Base-by-base conservation (phyloP, 2,888 invertebrate genomes). In the Bellardia pandia region DNA sequence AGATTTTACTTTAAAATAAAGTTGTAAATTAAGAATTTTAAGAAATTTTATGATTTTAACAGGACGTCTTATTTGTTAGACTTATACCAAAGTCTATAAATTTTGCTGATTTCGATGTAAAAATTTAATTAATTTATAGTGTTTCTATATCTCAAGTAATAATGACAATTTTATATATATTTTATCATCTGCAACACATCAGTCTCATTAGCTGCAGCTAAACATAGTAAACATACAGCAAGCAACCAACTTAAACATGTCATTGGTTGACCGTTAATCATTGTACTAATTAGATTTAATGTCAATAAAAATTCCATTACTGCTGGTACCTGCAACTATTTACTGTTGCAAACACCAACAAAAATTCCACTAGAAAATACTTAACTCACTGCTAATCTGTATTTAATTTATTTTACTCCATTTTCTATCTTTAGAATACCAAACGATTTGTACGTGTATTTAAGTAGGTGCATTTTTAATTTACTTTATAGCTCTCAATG, bases 401-500 rank as follows among this genome's bases (percentile, higher is more conserved):
- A 64, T 72, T 64, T 80, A 72, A 80, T 72, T 80, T 72, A 80
- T 72, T 80, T 80, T 45, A 66, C 33, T 80, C 33, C 16, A 62
- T 80, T 72, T 72, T 8, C 33, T 42, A 53, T 62, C 48, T 33
- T 48, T 40, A 40, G 64, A 64, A 40, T 64, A n/a, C 53, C 4
- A 78, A 80, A 51, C 62, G 42, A 53, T 40, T 64, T 80, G 64
- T 45, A 80, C 80, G 72, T 80, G 64, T 64, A 42, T 80, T 23
- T 23, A 3, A 11, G 62, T 37, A 74, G 74, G 66, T 23, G 60
- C 68, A 48, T 56, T 82, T 82, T 82, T 82, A 82, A 82, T 82
- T 82, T 82, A 82, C 75, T 75, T 75, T 64, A 82, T 68, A 68
- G 75, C 75, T n/a, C 53, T 82, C 69, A 60, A 82, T 16, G 42